Conservation (phyloP, 35 echinoderm and acorn worm species). For the Amphiura filiformis region DNA sequence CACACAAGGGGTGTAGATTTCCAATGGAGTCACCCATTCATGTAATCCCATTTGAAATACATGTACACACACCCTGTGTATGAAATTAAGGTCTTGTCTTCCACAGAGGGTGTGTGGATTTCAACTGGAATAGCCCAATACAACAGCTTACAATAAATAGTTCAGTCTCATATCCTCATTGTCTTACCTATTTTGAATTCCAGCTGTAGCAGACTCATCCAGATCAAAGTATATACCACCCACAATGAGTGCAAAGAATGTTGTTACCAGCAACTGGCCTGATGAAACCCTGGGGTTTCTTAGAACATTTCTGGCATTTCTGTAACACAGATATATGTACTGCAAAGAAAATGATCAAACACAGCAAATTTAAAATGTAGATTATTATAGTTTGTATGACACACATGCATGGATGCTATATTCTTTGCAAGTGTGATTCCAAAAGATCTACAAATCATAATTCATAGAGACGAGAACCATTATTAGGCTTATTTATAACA, state of each 20-base stretch:
- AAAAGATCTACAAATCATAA: neutral
- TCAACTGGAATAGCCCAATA: too few relatives aligned
- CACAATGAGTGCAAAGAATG: constrained; percentile 28
- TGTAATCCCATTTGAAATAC: too few relatives aligned
- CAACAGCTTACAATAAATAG: too few relatives aligned
- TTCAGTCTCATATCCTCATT: too few relatives aligned
- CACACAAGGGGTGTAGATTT: too few relatives aligned
- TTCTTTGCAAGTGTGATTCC: neutral
- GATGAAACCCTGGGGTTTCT: neutral
- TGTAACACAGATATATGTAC: neutral
- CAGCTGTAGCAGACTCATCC: constrained; percentile 21
- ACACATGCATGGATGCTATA: neutral
- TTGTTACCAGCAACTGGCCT: constrained; percentile 20
- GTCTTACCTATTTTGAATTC: constrained; percentile 56
- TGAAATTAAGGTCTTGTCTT: too few relatives aligned
- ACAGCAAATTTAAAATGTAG: neutral
- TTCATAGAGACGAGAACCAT: neutral
- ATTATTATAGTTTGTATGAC: neutral
- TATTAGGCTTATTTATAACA: too few relatives aligned
- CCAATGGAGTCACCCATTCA: too few relatives aligned
- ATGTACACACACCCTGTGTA: too few relatives aligned
- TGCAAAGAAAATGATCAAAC: neutral
- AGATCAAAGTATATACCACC: constrained; percentile 47
- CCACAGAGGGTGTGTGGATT: too few relatives aligned
- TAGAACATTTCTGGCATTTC: neutral